Evolutionary conservation across 2,797 vertebrate genomes (phyloP).

Genomic region (Danio aesculapii): DNA sequence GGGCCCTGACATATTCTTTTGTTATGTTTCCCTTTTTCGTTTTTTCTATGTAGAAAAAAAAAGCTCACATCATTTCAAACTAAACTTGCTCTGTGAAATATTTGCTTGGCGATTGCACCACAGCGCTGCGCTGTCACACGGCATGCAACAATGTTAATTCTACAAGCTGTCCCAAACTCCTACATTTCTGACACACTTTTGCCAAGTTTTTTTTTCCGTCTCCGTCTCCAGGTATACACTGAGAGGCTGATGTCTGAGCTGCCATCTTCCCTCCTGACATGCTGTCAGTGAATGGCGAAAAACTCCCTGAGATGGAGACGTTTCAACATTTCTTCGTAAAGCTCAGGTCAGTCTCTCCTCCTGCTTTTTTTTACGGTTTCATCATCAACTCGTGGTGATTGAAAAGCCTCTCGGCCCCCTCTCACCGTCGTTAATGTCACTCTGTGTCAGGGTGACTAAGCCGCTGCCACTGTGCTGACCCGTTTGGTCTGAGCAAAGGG

Average conservation of each 20-base stretch:
- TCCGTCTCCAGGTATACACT: conserved; percentile 35
- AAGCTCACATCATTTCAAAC: conserved; percentile 16
- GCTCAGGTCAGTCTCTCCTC: conserved; percentile 24
- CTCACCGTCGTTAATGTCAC: conserved; percentile 55
- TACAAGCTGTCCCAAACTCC: conserved; percentile 56
- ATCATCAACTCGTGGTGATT: conserved; percentile 68
- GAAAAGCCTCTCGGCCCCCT: conserved; percentile 64
- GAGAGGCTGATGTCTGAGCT: conserved; percentile 48
- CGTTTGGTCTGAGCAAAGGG: conserved; percentile 52
- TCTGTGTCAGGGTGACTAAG: conserved; percentile 49
- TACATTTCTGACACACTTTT: conserved; percentile 48
- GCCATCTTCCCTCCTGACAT: conserved; percentile 50
- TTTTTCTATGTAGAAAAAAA: conserved; percentile 17
- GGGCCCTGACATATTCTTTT: conserved; percentile 61
- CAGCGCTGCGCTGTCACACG: conserved; percentile 27
- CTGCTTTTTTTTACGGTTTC: conserved; percentile 35
- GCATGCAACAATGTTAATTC: conserved; percentile 48
- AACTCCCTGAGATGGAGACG: conserved; percentile 42
- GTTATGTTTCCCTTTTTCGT: conserved; percentile 33
- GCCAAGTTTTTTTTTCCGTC: conserved; percentile 46
- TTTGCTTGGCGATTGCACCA: conserved; percentile 50
- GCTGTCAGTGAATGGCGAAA: conserved; percentile 42
- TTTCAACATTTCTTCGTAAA: conserved; percentile 46
- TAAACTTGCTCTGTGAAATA: conserved; percentile 41
- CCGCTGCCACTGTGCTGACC: conserved; percentile 11